Evolutionary conservation across 2,113 vertebrate species (phyloP), one percentile per base, ranked within the genome.

Genomic region (Asarcornis scutulata): DNA sequence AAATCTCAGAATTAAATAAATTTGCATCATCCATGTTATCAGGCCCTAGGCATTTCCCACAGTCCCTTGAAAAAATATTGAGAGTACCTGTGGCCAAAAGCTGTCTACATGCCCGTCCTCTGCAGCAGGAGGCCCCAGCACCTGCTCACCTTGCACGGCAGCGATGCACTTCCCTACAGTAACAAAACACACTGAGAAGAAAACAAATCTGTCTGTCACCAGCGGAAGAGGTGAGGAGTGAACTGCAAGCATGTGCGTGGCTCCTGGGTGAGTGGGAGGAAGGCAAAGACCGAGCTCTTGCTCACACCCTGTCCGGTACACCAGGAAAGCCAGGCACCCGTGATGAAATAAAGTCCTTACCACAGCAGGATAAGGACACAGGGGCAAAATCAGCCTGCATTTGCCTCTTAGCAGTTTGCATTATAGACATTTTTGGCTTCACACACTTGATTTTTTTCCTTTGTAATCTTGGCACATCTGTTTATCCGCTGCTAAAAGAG

Each of bases 61-160:
- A 36, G 8, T 56, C 50, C 68, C 31, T 53, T 27, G 40, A 42
- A 44, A 76, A 76, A 63, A 13, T 11, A 11, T 64, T 31, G 50
- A 58, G 42, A 40, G 32, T 42, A 21, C 7, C 29, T 17, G 32
- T 64, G 52, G 25, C 69, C 44, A 17, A 68, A 56, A 83, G 29
- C 82, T 34, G 53, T 7, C 13, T 71, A 0, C 9, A 0, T 29
- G 11, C 38, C 32, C 1, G 14, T 42, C 64, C 7, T 55, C 27
- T 50, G 27, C 83, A 90, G 86, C 86, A 90, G 86, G 62, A 31
- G 48, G 12, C 36, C 1, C 5, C 15, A 31, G 50, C 77, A 83
- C 40, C 73, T 77, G 68, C 74, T 95, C 52, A 9, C 69, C 64
- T 89, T 71, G 4, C 46, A 5, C 3, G 13, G 36, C 81, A 81